A percentile compares a stretch with the other conserved stretches of the same genome.
Conservation (phyloP, 2,888 invertebrate species). For the Clepsis dumicolana region DNA sequence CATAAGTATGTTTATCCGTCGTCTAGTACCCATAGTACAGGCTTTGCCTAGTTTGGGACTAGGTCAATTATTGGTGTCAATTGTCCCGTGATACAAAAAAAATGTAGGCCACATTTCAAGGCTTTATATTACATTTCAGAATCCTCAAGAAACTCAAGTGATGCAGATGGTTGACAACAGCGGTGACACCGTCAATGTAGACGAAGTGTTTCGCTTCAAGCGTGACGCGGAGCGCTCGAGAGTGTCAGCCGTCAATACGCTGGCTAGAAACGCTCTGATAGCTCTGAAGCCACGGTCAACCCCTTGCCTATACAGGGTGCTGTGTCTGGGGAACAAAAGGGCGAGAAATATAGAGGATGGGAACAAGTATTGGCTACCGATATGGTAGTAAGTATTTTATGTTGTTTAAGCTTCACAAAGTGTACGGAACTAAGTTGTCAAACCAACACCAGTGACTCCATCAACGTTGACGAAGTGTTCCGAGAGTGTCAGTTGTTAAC, state of each 20-base stretch:
- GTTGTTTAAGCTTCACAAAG: no score
- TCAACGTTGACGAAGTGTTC: no score
- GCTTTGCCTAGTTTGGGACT: no score
- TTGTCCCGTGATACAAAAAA: no score
- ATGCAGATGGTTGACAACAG: slow-evolving; percentile 79
- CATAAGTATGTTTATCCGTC: no score
- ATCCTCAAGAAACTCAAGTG: slow-evolving; percentile 71
- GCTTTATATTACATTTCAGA: slow-evolving; percentile 54
- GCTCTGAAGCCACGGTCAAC: slow-evolving; percentile 82
- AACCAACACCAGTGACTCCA: no score
- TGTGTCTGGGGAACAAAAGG: slow-evolving; percentile 89
- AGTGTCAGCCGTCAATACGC: slow-evolving; percentile 80
- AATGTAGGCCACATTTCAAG: neutral
- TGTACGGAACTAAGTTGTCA: no score
- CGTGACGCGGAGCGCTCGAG: slow-evolving; percentile 67
- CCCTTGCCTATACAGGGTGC: slow-evolving; percentile 87
- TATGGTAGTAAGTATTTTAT: slow-evolving; percentile 89
- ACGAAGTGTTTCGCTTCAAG: slow-evolving; percentile 76
- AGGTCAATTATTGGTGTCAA: no score
- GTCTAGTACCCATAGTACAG: no score
- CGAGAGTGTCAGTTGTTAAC: no score
- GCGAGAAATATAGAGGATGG: slow-evolving; percentile 84
- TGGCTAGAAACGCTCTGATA: slow-evolving; percentile 83
- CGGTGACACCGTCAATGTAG: slow-evolving; percentile 71
- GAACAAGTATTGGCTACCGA: slow-evolving; percentile 89